Conservation (phyloP, 2,797 vertebrate genomes). For the Alfaro cultratus region DNA sequence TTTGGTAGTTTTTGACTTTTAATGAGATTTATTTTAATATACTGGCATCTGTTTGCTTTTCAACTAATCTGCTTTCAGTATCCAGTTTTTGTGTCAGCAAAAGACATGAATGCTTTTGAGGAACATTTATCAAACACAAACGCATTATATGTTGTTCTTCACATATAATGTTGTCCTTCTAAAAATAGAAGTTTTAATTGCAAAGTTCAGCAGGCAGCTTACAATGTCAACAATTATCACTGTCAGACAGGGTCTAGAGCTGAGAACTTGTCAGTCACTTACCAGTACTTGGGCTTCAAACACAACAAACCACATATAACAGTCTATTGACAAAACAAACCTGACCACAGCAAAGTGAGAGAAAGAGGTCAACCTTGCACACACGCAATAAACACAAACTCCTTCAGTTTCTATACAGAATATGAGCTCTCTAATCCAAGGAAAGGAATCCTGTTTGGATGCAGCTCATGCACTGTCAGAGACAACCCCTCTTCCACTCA, state of each 20-base stretch:
- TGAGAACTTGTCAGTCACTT: slow-evolving; percentile 24
- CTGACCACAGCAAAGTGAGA: not conserved
- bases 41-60: not conserved
- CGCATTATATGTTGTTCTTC: not conserved
- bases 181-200: not conserved
- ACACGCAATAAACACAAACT: slow-evolving; percentile 10
- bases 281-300: slow-evolving; percentile 10
- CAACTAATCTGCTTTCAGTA: not conserved
- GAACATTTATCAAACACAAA: not conserved
- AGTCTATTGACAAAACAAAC: slow-evolving; percentile 17
- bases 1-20: not conserved
- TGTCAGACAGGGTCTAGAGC: slow-evolving; percentile 18
- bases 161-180: slow-evolving; percentile 5
- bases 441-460: slow-evolving; percentile 3
- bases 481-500: not conserved
- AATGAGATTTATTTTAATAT: not conserved
- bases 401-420: not conserved
- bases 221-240: slow-evolving; percentile 11
- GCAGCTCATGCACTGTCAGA: slow-evolving; percentile 7
- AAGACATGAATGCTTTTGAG: too few relatives aligned
- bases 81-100: too few relatives aligned
- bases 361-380: not conserved
- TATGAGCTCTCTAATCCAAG: slow-evolving; percentile 22
- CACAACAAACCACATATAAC: not conserved
- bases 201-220: not conserved